Percentiles rank a stretch among this genome's conserved stretches.
phyloP scores from a whole-genome alignment of 2,797 vertebrate genomes.

The Trachurus trachurus region DNA sequence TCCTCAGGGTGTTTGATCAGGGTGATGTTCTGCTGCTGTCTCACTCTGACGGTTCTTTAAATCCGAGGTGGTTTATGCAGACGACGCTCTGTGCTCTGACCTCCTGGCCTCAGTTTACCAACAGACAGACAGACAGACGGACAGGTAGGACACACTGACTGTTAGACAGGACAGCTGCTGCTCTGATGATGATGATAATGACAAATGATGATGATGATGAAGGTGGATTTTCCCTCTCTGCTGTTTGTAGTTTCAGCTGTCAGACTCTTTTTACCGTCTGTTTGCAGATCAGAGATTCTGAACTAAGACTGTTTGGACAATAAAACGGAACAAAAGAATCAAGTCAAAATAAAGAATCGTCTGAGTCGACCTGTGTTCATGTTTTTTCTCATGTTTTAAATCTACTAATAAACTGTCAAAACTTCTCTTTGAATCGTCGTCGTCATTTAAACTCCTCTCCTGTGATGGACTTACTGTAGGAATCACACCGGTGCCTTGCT shows the following conservation, averaged over 20 bases:
- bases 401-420: slow-evolving; percentile 94
- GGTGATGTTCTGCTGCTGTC: neutral
- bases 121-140: slow-evolving; percentile 38
- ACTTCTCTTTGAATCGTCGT: slow-evolving; percentile 78
- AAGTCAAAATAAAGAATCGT: slow-evolving; percentile 15
- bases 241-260: slow-evolving; percentile 61
- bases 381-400: slow-evolving; percentile 87
- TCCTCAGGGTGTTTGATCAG: no score
- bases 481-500: slow-evolving; percentile 23
- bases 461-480: slow-evolving; percentile 42
- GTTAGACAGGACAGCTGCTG: slow-evolving; percentile 40
- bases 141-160: slow-evolving; percentile 62
- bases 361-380: slow-evolving; percentile 81
- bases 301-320: slow-evolving; percentile 68
- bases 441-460: slow-evolving; percentile 76
- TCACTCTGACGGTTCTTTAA: neutral
- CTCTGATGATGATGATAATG: slow-evolving; percentile 62
- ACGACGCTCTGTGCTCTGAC: slow-evolving; percentile 20
- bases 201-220: slow-evolving; percentile 66
- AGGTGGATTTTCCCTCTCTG: slow-evolving; percentile 74
- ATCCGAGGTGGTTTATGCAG: slow-evolving; percentile 9
- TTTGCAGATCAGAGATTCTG: slow-evolving; percentile 97
- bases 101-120: slow-evolving; percentile 22
- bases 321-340: slow-evolving; percentile 26
- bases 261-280: slow-evolving; percentile 88